Evolutionary conservation across 1,140 invertebrate genomes (phyloP).

Genomic region (Papilio helenus): DNA sequence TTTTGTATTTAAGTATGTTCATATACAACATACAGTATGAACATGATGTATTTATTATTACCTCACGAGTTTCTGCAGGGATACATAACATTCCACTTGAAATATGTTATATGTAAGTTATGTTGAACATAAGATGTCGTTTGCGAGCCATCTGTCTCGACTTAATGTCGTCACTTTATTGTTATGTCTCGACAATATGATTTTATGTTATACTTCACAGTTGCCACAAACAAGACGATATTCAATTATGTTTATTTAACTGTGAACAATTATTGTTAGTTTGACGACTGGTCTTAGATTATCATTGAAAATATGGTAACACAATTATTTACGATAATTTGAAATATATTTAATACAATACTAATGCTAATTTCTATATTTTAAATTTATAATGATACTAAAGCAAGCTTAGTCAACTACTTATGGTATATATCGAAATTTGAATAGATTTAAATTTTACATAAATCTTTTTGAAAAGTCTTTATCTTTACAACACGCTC

Average conservation of each 20-base stretch:
- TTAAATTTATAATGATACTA: neutral
- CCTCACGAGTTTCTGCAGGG: neutral
- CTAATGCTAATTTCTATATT: no score
- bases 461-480: neutral
- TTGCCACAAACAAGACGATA: neutral
- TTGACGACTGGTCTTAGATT: no score
- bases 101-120: conserved; percentile 2
- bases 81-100: neutral
- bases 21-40: no score
- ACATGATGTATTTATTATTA: neutral
- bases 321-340: no score
- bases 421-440: neutral
- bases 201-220: neutral
- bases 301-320: no score
- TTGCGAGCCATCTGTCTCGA: conserved; percentile 6
- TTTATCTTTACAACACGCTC: conserved; percentile 4
- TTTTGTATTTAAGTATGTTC: no score
- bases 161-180: conserved; percentile 24
- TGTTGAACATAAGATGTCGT: neutral
- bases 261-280: neutral
- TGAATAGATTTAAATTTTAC: neutral
- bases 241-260: neutral
- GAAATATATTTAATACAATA: no score
- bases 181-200: conserved; percentile 19
- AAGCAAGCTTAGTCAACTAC: neutral